These are phyloP conservation scores for Acanthosepion lycidas DNA, from an alignment of 2,888 invertebrate species.

Conservation along the genomic window DNA sequence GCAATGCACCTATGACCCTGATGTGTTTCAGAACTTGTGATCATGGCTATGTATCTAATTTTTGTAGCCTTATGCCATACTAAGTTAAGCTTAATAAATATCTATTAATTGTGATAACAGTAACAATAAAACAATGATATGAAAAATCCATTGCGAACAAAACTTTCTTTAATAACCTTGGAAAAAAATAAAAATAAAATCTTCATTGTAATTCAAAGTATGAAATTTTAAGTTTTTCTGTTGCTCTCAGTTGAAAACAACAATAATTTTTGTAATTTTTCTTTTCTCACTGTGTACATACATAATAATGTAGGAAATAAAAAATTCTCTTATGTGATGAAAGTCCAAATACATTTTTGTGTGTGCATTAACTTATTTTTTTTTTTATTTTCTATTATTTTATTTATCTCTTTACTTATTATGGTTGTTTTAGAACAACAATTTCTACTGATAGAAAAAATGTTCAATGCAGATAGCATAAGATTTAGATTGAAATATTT, in stretches of 20 bases:
- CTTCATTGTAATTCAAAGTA: slow-evolving; percentile 4
- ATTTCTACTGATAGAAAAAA: too few relatives aligned
- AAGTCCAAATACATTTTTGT: background rate
- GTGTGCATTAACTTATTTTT: background rate
- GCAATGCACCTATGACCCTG: too few relatives aligned
- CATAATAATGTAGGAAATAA: background rate
- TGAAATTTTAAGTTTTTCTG: background rate
- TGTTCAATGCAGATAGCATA: too few relatives aligned
- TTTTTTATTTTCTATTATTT: background rate
- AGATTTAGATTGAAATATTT: too few relatives aligned
- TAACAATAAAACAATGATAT: background rate
- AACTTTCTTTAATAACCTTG: too few relatives aligned
- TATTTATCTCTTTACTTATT: background rate
- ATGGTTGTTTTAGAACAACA: too few relatives aligned
- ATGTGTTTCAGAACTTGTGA: too few relatives aligned
- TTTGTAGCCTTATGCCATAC: too few relatives aligned
- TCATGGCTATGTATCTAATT: too few relatives aligned
- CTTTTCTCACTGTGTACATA: background rate
- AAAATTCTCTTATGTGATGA: background rate
- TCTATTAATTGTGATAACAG: background rate
- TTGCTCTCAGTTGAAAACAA: background rate
- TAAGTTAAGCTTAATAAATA: too few relatives aligned
- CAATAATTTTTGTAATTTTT: background rate
- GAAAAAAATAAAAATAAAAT: background rate
- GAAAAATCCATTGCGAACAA: too few relatives aligned